Base-by-base conservation (phyloP, 1,140 invertebrate species). In the Holotrichia oblita region DNA sequence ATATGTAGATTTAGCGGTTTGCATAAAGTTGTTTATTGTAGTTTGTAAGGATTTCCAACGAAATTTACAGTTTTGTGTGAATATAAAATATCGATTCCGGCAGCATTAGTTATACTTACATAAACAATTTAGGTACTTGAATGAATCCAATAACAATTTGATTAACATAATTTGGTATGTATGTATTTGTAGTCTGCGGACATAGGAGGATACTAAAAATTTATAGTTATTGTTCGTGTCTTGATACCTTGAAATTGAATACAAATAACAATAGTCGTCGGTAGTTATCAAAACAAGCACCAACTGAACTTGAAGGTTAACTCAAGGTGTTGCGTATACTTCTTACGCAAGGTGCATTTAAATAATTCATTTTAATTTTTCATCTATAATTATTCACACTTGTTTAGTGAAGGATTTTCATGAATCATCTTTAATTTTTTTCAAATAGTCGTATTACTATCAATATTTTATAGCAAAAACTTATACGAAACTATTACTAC, bases 281-380 rank as follows among this genome's bases (percentile, higher is more conserved):
- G n/a, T 17, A n/a, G 6, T 14, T 55, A 17, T 17, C 14, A 55
- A 55, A 55, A 55, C 48, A 55, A 17, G n/a, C 48, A 55, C 48
- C 48, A n/a, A 55, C n/a, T 55, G 17, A 17, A 17, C 48, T 17
- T 55, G 48, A 55, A 55, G 48, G 48, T 55, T 55, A 55, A 55
- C 14, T 55, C 14, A n/a, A 34, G 14, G n/a, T 55, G 17, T n/a
- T 55, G n/a, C 48, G 3, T 55, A 55, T 17, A 17, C 48, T 14
- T 34, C 27, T 55, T 55, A 55, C 17, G 14, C 17, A 17, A 55
- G 7, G n/a, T 55, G n/a, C 48, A 17, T 17, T 17, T n/a, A 55
- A 55, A 17, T 7, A n/a, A 17, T 6, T 17, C 17, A 17, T 17
- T 55, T 55, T 55, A 7, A 55, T 0, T 6, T 55, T 34, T 17